Evolutionary conservation across 2,113 vertebrate genomes (phyloP).

Genomic region (Eptesicus fuscus): DNA sequence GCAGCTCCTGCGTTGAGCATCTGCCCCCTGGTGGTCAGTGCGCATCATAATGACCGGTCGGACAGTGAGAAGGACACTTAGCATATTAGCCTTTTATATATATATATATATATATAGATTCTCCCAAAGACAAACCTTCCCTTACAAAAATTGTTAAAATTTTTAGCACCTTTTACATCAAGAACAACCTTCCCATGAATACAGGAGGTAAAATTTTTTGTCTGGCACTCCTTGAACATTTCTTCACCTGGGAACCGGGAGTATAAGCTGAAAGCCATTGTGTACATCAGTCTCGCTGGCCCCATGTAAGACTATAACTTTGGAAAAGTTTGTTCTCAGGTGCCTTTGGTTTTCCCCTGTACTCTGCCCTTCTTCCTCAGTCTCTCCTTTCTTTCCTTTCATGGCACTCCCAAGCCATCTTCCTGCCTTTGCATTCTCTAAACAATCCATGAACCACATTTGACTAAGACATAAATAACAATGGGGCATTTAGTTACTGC

Average conservation of each 20-base stretch:
- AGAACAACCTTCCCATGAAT: background rate
- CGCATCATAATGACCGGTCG: too few species aligned
- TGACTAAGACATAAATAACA: background rate
- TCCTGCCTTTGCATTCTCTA: background rate
- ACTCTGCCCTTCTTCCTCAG: background rate
- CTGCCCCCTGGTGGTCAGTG: too few species aligned
- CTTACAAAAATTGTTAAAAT: background rate
- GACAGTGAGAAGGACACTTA: too few species aligned
- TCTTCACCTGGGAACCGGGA: background rate
- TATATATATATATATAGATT: background rate
- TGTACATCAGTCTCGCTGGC: background rate
- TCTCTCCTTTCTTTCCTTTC: background rate
- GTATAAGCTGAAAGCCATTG: background rate
- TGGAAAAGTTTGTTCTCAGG: background rate
- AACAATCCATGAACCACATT: background rate
- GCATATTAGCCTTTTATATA: too few species aligned
- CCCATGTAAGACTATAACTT: background rate
- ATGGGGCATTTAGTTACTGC: background rate
- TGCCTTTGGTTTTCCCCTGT: background rate
- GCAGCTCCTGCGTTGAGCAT: too few species aligned
- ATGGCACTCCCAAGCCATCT: background rate
- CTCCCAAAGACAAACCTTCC: background rate
- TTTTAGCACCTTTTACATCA: background rate
- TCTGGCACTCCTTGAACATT: background rate
- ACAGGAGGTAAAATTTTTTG: background rate